Evolutionary conservation across 2,113 vertebrate genomes (phyloP), one percentile per base, ranked within the genome.

Genomic region (Todiramphus chloris): DNA sequence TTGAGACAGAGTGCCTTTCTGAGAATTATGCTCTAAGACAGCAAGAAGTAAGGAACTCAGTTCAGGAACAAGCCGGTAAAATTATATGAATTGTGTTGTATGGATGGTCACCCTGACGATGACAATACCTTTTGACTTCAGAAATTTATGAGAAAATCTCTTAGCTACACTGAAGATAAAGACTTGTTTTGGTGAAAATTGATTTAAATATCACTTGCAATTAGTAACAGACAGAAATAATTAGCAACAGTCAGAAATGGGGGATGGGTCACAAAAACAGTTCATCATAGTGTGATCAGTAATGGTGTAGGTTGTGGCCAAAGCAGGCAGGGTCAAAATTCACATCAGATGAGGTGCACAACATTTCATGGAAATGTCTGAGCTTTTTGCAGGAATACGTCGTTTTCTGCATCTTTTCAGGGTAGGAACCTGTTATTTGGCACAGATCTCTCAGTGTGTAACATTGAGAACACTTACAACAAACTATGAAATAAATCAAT

Each of bases 401-500:
- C 63, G 21, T 16, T 86, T n/a, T 4, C 3, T 1, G 1, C 59
- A 43, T 46, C 33, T 5, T 88, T 84, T 88, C 69, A 4, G 3
- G 30, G 23, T 13, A 89, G 33, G 35, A 82, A 79, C 30, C 11
- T 78, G 44, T 66, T 91, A 87, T 79, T 94, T 90, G 83, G 27
- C 50, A 94, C 37, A 37, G 39, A 73, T 67, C 48, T 93, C 63
- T 55, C 74, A 39, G 21, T 48, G n/a, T 63, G 11, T 76, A 78
- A 77, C 63, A 55, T 1, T 33, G 41, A 81, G 46, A 90, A 70
- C 44, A 39, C 39, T 92, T 83, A 84, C 16, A 79, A 60, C 33
- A 95, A 94, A 86, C 43, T 64, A 87, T 33, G 17, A 93, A 93
- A 90, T 87, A 87, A 96, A 96, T 94, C 97, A 81, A 96, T 94